Evolutionary conservation across 35 echinoderm and acorn worm genomes (phyloP).

Genomic region (Nesometra sesokonis): DNA sequence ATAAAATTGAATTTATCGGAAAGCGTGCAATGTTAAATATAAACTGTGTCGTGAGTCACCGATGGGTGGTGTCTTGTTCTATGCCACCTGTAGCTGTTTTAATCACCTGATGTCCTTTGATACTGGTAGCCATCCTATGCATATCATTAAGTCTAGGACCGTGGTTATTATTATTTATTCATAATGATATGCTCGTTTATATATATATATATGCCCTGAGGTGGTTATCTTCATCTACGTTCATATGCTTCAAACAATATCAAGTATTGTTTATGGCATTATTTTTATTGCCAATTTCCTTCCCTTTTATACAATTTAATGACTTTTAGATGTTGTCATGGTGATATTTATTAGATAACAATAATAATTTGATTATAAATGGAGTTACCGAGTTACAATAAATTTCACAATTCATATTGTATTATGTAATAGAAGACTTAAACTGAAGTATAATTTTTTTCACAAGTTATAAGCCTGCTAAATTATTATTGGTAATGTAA

Average conservation of each 20-base stretch:
- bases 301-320: background rate
- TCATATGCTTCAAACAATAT: background rate
- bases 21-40: background rate
- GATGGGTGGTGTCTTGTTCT: background rate
- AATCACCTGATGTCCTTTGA: background rate
- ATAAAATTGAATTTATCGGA: background rate
- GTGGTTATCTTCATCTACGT: background rate
- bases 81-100: background rate
- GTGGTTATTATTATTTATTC: too few relatives aligned
- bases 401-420: too few relatives aligned
- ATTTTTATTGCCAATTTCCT: background rate
- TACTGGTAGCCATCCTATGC: background rate
- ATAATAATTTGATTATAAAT: background rate
- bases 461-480: too few relatives aligned
- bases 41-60: background rate
- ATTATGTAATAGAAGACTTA: too few relatives aligned
- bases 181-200: too few relatives aligned
- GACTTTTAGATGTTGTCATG: background rate
- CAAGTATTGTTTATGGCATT: background rate
- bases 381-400: too few relatives aligned
- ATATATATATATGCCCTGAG: background rate
- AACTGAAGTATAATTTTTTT: too few relatives aligned
- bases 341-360: background rate
- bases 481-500: too few relatives aligned
- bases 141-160: too few relatives aligned